Evolutionary conservation across 2,113 vertebrate species (phyloP), one percentile per base, ranked within the genome.

Genomic region (Poicephalus gulielmi): DNA sequence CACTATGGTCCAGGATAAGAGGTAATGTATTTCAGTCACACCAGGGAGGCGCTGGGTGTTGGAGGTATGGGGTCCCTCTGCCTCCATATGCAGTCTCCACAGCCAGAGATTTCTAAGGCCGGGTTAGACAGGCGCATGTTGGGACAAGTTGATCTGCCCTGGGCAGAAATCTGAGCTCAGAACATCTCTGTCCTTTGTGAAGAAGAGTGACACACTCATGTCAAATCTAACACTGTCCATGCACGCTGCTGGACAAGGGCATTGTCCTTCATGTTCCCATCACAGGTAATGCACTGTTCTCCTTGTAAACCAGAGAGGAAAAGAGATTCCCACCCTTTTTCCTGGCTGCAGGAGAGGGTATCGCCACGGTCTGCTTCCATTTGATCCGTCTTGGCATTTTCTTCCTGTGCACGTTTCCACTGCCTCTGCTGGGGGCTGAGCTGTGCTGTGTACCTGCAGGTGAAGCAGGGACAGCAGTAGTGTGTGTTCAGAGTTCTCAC

Each of bases 291-390:
- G 28, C 31, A 8, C 22, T 67, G 22, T 31, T 52, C 60, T 41
- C 43, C 43, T 44, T 66, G 41, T 19, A 17, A 83, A n/a, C 13
- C 66, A 63, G 82, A 11, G n/a, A 13, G 24, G 24, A 49, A 75
- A 16, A n/a, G 66, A 35, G 50, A 31, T 37, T 63, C 31, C 37
- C 17, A n/a, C 30, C 28, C 22, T 14, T 47, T 81, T 18, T 28
- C 41, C 37, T 18, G 53, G 28, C 43, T 83, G 49, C 0, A 0
- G 52, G n/a, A 79, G n/a, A 44, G n/a, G 6, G 1, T 50, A 20
- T 79, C 66, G 10, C 43, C 35, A 3, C 37, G 43, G 1, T 31
- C 55, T 0, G 2, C 7, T 12, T 75, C 24, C 43, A 17, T 50
- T 75, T 49, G 60, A 13, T 63, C 19, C 37, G 7, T 60, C 10